phyloP scores from a whole-genome alignment of 1,140 invertebrate species.

The Zaprionus tsacasi region DNA sequence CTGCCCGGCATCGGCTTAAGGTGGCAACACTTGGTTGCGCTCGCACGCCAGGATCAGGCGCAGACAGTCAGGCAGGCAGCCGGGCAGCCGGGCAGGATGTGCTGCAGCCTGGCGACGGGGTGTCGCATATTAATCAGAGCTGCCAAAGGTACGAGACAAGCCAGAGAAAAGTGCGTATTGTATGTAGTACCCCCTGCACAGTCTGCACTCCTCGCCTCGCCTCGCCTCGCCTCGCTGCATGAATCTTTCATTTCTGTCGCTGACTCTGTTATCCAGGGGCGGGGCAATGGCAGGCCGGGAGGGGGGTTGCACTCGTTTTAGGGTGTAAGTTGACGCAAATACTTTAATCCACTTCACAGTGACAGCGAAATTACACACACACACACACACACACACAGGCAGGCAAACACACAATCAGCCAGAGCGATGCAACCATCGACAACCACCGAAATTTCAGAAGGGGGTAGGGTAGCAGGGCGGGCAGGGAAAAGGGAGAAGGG shows the following conservation, averaged over 20 bases:
- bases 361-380: constrained; percentile 80
- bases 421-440: constrained; percentile 42
- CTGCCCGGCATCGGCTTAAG: constrained; percentile 32
- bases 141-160: constrained; percentile 31
- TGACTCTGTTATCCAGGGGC: constrained; percentile 46
- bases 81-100: neutral
- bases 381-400: constrained; percentile 29
- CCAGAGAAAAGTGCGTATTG: constrained; percentile 53
- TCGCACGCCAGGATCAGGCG: constrained; percentile 60
- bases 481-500: neutral
- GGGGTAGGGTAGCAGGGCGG: neutral
- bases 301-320: constrained; percentile 73
- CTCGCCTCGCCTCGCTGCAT: constrained; percentile 16
- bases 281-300: neutral
- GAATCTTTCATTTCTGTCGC: constrained; percentile 45
- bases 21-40: constrained; percentile 63
- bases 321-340: constrained; percentile 78
- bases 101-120: constrained; percentile 40
- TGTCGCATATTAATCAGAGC: constrained; percentile 77
- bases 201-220: neutral
- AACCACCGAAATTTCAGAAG: constrained; percentile 54
- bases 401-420: constrained; percentile 6
- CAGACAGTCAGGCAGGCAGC: constrained; percentile 10
- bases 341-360: constrained; percentile 82
- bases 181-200: constrained; percentile 33